phyloP scores from a whole-genome alignment of 2,888 invertebrate genomes.

The Melanostoma mellinum region DNA sequence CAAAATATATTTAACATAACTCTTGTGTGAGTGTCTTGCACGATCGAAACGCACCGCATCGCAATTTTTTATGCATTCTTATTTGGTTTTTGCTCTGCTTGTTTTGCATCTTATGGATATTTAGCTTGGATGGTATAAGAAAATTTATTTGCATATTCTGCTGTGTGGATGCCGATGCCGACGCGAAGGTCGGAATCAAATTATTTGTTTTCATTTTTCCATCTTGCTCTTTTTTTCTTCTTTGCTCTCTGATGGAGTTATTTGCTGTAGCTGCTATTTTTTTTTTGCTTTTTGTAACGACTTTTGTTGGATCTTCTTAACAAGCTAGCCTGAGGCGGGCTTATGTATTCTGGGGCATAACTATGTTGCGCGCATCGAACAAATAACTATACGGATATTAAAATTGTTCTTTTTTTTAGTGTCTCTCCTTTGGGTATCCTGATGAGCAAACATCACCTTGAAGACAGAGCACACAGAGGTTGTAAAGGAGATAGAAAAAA shows the following conservation, averaged over 20 bases:
- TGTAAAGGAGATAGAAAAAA: too few relatives aligned
- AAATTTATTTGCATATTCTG: constrained; percentile 69
- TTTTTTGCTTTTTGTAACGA: constrained; percentile 28
- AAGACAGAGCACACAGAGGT: too few relatives aligned
- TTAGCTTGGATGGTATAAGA: constrained; percentile 43
- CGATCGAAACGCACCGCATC: constrained; percentile 45
- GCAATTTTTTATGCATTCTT: constrained; percentile 63
- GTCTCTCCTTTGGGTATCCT: background rate
- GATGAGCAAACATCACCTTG: constrained; percentile 35
- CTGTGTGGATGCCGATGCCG: constrained; percentile 46
- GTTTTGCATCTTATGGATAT: constrained; percentile 57
- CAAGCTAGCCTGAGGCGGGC: constrained; percentile 60
- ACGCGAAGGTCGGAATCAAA: constrained; percentile 69
- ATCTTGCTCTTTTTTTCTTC: background rate
- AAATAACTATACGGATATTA: constrained; percentile 56
- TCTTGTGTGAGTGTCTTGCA: constrained; percentile 18
- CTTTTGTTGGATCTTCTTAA: constrained; percentile 49
- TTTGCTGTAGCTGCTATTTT: background rate
- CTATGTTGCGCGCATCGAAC: constrained; percentile 55
- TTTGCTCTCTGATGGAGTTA: constrained; percentile 15
- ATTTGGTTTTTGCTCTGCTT: constrained; percentile 28
- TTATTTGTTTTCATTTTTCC: constrained; percentile 51
- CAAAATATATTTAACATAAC: constrained; percentile 30
- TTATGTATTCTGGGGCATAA: constrained; percentile 44
- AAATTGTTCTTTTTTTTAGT: constrained; percentile 14